Evolutionary conservation across 2,888 invertebrate genomes (phyloP), one percentile per base, ranked within the genome.

Genomic region (Thereva nobilitata): DNA sequence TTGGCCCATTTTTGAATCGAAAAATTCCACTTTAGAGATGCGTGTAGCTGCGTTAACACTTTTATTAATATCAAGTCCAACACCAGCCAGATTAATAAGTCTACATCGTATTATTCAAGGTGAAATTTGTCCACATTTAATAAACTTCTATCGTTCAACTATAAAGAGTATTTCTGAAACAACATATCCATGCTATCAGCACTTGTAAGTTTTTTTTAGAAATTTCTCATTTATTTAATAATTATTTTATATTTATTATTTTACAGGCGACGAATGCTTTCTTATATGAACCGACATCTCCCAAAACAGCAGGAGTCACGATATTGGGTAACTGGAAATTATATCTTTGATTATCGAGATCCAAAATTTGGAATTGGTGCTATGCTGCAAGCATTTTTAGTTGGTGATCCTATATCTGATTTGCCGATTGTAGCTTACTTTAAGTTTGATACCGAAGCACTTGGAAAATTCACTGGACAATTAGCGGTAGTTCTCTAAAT

Each of bases 261-360:
- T 78, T 80, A 34, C 75, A 89, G 89, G 41, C 85, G 87, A 0
- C 84, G 84, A 68, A 84, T 87, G 71, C 84, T 89, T 0, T 86
- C 87, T 0, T 89, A 89, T 73, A 84, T 90, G 69, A 83, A 85
- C 2, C 85, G 86, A 40, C 84, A 88, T 72, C 82, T 89, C 57
- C 83, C 84, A 0, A 83, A 84, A 72, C 85, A 86, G 0, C 83
- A 84, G 5, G 82, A 83, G 1, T 77, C 80, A 7, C 82, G 85
- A 4, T 85, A 85, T 72, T 87, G 89, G 85, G 85, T 87, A 0
- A 89, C 89, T 0, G 89, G 89, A 38, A 90, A 90, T 77, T 88
- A 89, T 74, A 83, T 90, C 66, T 84, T 89, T 71, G 89, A 89
- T 69, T 87, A 86, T 72, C 85, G 86, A n/a, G 87, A 88, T 72